Evolutionary conservation across 2,113 vertebrate genomes (phyloP).

Genomic region (Syrrhaptes paradoxus): DNA sequence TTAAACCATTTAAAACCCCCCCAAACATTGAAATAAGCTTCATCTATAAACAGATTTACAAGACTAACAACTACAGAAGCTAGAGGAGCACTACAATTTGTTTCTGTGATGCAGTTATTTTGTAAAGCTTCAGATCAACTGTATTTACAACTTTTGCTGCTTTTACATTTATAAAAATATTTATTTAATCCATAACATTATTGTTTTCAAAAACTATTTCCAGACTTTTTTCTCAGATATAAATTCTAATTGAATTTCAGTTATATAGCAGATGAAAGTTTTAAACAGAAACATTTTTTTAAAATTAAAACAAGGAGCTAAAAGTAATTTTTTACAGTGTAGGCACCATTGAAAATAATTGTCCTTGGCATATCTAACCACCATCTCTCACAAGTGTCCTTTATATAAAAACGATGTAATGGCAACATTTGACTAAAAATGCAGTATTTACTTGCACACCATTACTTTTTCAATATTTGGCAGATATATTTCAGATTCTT

Average conservation of each 20-base stretch:
- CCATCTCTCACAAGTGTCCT: conserved; percentile 67
- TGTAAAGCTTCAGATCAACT: conserved; percentile 82
- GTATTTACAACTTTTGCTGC: conserved; percentile 82
- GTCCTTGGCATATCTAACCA: conserved; percentile 77
- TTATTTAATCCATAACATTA: conserved; percentile 81
- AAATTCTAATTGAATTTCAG: conserved; percentile 75
- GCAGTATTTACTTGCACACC: conserved; percentile 65
- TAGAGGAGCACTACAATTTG: conserved; percentile 71
- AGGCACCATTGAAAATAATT: conserved; percentile 79
- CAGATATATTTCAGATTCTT: conserved; percentile 72
- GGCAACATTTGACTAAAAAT: conserved; percentile 68
- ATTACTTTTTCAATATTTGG: conserved; percentile 76
- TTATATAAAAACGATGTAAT: conserved; percentile 71
- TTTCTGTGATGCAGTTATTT: conserved; percentile 72
- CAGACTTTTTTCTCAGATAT: conserved; percentile 74
- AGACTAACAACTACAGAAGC: conserved; percentile 75
- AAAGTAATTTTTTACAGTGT: conserved; percentile 74
- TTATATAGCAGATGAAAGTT: conserved; percentile 73
- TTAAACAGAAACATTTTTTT: conserved; percentile 74
- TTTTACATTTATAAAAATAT: conserved; percentile 88
- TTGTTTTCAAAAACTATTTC: conserved; percentile 82
- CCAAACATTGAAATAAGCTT: conserved; percentile 77
- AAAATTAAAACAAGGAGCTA: conserved; percentile 77
- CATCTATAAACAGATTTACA: conserved; percentile 83
- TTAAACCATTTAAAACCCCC: conserved; percentile 74